phyloP scores from a whole-genome alignment of 2,888 invertebrate species.

The Junonia oenone region DNA sequence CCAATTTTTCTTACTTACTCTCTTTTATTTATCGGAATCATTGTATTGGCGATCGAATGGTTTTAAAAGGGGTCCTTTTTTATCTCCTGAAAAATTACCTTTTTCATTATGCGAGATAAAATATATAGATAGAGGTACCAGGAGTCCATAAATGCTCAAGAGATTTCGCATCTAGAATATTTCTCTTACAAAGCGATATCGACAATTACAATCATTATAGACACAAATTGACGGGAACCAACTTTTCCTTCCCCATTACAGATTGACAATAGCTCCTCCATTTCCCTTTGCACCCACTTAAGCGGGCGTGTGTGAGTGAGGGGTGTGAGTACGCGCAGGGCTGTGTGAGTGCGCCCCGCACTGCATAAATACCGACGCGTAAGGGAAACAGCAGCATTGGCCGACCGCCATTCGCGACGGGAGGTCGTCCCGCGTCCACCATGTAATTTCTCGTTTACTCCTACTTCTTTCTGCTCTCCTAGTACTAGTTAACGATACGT shows the following conservation, averaged over 20 bases:
- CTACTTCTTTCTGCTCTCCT: slow-evolving; percentile 49
- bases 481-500: slow-evolving; percentile 59
- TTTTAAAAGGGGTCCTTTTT: slow-evolving; percentile 28
- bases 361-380: slow-evolving; percentile 49
- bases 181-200: slow-evolving; percentile 40
- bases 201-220: slow-evolving; percentile 68
- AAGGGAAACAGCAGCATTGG: slow-evolving; percentile 48
- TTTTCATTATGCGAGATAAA: slow-evolving; percentile 13
- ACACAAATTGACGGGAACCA: slow-evolving; percentile 66
- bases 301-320: slow-evolving; percentile 38
- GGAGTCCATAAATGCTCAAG: slow-evolving; percentile 26
- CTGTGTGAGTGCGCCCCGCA: slow-evolving; percentile 36
- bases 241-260: slow-evolving; percentile 67
- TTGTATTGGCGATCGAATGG: slow-evolving; percentile 33
- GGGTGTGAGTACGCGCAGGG: slow-evolving; percentile 22
- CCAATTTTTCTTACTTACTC: slow-evolving; percentile 64
- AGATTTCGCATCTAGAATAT: slow-evolving; percentile 25
- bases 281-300: slow-evolving; percentile 66
- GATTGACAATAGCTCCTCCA: slow-evolving; percentile 66
- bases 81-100: slow-evolving; percentile 19
- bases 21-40: slow-evolving; percentile 45
- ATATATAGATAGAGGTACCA: slow-evolving; percentile 23
- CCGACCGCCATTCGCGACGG: slow-evolving; percentile 51
- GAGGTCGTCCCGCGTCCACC: slow-evolving; percentile 46
- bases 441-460: slow-evolving; percentile 55